Percentiles rank a stretch among this genome's conserved stretches.
phyloP scores from a whole-genome alignment of 2,113 vertebrate genomes.

The Bombycilla garrulus region DNA sequence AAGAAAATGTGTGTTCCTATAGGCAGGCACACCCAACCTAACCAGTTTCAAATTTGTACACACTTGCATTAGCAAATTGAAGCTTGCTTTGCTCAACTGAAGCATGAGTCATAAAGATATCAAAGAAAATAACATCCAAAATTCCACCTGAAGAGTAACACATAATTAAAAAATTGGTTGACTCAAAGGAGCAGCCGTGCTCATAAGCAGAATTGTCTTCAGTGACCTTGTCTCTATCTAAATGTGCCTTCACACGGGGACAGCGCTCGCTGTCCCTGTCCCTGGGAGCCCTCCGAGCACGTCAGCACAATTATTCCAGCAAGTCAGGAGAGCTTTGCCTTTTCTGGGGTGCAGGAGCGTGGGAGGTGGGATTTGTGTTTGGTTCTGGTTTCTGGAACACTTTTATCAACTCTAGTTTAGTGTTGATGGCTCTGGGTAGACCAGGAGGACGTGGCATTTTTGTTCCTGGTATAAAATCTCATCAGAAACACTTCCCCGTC shows the following conservation, averaged over 20 bases:
- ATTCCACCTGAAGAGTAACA: constrained; percentile 40
- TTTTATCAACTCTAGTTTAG: not conserved
- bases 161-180: constrained; percentile 58
- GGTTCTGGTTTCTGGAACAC: not conserved
- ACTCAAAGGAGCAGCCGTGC: constrained; percentile 36
- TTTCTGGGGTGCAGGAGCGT: not conserved
- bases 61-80: constrained; percentile 66
- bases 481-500: not conserved
- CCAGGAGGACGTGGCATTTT: not conserved
- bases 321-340: not conserved
- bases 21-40: constrained; percentile 66
- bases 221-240: constrained; percentile 6
- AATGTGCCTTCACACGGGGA: not conserved
- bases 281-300: not conserved
- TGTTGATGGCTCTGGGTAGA: too few species aligned
- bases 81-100: constrained; percentile 61
- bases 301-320: not conserved
- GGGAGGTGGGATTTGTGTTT: not conserved
- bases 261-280: not conserved
- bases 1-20: constrained; percentile 52
- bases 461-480: not conserved
- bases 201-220: constrained; percentile 38
- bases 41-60: constrained; percentile 75
- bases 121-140: constrained; percentile 64
- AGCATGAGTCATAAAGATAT: constrained; percentile 65